Evolutionary conservation across 1,140 invertebrate genomes (phyloP), one percentile per base, ranked within the genome.

Genomic region (Oscheius sp.): DNA sequence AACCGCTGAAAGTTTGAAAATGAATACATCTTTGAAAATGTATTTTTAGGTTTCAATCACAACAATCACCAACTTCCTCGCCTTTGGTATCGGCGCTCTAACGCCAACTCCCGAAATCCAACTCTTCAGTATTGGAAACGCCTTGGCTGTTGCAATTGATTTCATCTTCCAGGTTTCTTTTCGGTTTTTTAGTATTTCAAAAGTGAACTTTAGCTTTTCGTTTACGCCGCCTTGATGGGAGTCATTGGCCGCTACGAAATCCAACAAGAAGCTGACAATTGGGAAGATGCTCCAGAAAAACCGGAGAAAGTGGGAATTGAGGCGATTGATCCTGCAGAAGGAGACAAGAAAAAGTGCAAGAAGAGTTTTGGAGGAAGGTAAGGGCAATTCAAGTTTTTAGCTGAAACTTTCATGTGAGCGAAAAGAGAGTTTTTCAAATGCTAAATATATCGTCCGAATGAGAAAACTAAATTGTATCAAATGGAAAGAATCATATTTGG

Each of bases 31-130:
- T n/a, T n/a, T n/a, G n/a, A n/a, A n/a, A n/a, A n/a, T n/a, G n/a
- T n/a, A n/a, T 55, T 55, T 55, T 26, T 26, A 55, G 49, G 61
- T 68, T 1, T 81, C 82, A 34, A 83, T 83, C 38, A 83, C 82
- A 13, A 83, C 82, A 3, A 62, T 84, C 15, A 83, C 82, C 2
- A 83, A 83, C 74, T 74, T 79, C 2, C 71, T 83, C 7, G 82
- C 82, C 13, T 83, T 83, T 59, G 74, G 72, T 23, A 77, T 83
- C 42, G 82, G 82, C n/a, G 82, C 82, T 26, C 46, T 82, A 23
- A 79, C 80, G 0, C 80, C 82, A 38, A 82, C 82, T 36, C 81
- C 82, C 18, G 82, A 83, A 69, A 84, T 83, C n/a, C 82, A 82
- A 67, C 49, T 84, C 4, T 83, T 83, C 58, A 82, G 75, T n/a